Evolutionary conservation across 1,140 invertebrate species (phyloP).

Genomic region (Globodera rostochiensis): DNA sequence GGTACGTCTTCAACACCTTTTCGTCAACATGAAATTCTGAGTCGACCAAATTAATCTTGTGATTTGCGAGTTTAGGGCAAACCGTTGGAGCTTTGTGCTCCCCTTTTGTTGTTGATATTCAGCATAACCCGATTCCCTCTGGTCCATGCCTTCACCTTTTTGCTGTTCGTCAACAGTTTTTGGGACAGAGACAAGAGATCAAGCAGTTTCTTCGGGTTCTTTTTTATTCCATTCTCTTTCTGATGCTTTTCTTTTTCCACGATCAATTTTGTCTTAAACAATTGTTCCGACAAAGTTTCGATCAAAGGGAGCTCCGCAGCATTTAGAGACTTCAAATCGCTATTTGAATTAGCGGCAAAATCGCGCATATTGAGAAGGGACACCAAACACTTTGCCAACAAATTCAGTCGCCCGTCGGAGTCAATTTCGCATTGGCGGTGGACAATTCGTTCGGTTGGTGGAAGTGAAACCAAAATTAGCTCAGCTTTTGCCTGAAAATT

Average conservation of each 20-base stretch:
- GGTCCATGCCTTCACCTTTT: not conserved
- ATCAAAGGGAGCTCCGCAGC: not conserved
- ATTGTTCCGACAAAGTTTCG: not conserved
- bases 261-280: not conserved
- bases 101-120: not conserved
- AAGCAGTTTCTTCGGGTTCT: not conserved
- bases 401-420: constrained; percentile 7
- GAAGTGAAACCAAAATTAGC: constrained; percentile 20
- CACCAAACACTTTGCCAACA: constrained; percentile 32
- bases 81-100: not conserved
- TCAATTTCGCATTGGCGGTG: constrained; percentile 19
- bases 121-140: not conserved
- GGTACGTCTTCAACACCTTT: not conserved
- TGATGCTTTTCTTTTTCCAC: too few species aligned
- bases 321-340: not conserved
- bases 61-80: not conserved
- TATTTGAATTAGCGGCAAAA: constrained; percentile 9
- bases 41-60: too few species aligned
- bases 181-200: not conserved
- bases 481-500: constrained; percentile 26
- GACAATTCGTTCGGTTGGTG: constrained; percentile 20
- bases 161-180: not conserved
- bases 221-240: not conserved
- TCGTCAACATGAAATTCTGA: not conserved
- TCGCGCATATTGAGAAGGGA: constrained; percentile 25